Evolutionary conservation across 2,797 vertebrate species (phyloP).

Genomic region (Margarornis squamiger): DNA sequence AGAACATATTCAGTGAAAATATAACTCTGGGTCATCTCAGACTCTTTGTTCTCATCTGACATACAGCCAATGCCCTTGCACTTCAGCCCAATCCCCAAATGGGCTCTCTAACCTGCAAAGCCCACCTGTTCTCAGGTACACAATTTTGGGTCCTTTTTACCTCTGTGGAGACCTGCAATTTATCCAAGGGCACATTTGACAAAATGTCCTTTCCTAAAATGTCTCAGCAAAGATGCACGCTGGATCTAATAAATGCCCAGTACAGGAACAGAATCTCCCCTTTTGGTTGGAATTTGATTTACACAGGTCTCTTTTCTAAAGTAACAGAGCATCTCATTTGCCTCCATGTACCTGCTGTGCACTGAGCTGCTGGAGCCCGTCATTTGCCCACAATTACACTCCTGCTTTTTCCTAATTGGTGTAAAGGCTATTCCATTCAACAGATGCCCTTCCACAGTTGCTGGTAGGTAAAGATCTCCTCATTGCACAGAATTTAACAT

Average conservation of each 20-base stretch:
- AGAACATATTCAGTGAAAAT: background rate
- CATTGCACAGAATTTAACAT: background rate
- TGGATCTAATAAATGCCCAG: background rate
- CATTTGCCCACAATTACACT: conserved; percentile 26
- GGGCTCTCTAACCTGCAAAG: background rate
- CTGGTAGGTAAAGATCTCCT: conserved; percentile 8
- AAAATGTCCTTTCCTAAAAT: background rate
- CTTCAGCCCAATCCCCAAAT: background rate
- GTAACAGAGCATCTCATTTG: background rate
- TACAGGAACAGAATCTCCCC: background rate
- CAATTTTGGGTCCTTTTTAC: background rate
- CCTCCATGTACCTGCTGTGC: conserved; percentile 22
- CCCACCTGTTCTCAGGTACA: background rate
- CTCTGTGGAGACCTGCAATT: background rate
- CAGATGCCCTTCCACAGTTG: conserved; percentile 6
- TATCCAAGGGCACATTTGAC: background rate
- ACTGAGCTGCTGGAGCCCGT: conserved; percentile 8
- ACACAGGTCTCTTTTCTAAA: background rate
- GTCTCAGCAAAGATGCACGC: background rate
- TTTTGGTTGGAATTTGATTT: conserved; percentile 9
- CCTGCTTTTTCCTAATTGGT: conserved; percentile 8
- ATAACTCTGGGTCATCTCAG: background rate
- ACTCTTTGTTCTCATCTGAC: background rate
- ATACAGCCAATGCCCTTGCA: background rate
- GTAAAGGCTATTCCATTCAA: background rate